Conservation (phyloP, 1,140 invertebrate species). For the Caenorhabditis remanei region DNA sequence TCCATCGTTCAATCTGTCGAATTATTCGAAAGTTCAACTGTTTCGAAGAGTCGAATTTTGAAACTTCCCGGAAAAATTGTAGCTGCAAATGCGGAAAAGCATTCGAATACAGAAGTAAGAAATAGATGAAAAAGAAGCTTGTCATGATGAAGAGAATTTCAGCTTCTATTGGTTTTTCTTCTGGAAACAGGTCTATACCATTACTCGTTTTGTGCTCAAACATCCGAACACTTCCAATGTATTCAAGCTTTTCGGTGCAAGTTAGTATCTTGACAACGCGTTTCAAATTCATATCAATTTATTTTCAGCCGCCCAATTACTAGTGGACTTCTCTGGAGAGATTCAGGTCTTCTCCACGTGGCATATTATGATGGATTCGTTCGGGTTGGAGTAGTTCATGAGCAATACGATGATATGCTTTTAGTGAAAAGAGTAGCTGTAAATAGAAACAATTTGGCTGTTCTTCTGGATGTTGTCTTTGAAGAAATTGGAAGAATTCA, state of each 20-base stretch:
- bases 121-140: neutral
- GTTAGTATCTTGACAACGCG: neutral
- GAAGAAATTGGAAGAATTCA: conserved; percentile 57
- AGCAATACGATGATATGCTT: conserved; percentile 62
- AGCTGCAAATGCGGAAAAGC: conserved; percentile 56
- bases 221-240: conserved; percentile 27
- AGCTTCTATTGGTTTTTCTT: conserved; percentile 60
- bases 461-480: conserved; percentile 28
- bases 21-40: conserved; percentile 34
- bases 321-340: conserved; percentile 57
- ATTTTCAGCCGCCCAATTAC: conserved; percentile 55
- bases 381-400: conserved; percentile 57
- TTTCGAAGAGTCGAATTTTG: conserved; percentile 51
- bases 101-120: conserved; percentile 53
- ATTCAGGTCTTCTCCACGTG: conserved; percentile 50
- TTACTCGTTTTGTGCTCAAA: conserved; percentile 43
- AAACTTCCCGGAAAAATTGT: conserved; percentile 53
- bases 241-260: conserved; percentile 60
- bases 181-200: conserved; percentile 57
- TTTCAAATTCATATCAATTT: neutral
- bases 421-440: conserved; percentile 51
- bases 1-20: conserved; percentile 51
- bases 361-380: conserved; percentile 64
- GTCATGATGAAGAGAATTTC: neutral
- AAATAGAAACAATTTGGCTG: conserved; percentile 57